Evolutionary conservation across 1,140 invertebrate genomes (phyloP).

Genomic region (Papilio polytes): DNA sequence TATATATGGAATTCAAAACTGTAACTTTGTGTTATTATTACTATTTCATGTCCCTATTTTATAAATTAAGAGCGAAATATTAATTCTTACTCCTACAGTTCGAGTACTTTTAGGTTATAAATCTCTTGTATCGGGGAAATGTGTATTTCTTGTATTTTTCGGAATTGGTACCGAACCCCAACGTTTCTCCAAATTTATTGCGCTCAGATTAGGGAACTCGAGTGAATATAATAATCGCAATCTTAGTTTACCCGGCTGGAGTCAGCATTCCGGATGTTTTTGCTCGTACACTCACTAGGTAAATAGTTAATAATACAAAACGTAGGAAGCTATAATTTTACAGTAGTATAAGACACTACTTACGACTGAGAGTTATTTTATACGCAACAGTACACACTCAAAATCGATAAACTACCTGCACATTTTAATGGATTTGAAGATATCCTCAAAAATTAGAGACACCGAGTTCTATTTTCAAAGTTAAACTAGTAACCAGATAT

Average conservation of each 20-base stretch:
- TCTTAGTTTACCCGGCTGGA: slow-evolving; percentile 6
- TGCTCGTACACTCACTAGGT: neutral
- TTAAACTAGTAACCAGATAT: neutral
- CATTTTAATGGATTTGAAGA: neutral
- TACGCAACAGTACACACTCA: neutral
- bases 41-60: neutral
- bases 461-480: neutral
- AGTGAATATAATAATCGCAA: slow-evolving; percentile 28
- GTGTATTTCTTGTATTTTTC: slow-evolving; percentile 22
- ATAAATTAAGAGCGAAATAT: slow-evolving; percentile 3
- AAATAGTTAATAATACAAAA: neutral
- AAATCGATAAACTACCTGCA: neutral
- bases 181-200: slow-evolving; percentile 24
- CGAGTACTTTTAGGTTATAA: slow-evolving; percentile 16
- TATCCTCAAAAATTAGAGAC: neutral
- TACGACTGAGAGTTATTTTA: no score
- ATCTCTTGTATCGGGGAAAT: slow-evolving; percentile 25
- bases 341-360: no score
- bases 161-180: neutral
- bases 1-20: neutral
- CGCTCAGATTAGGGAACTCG: neutral
- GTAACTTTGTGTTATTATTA: neutral
- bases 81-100: neutral
- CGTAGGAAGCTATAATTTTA: neutral
- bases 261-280: slow-evolving; percentile 10